Conservation (phyloP, 2,113 vertebrate species). For the Jacana jacana region DNA sequence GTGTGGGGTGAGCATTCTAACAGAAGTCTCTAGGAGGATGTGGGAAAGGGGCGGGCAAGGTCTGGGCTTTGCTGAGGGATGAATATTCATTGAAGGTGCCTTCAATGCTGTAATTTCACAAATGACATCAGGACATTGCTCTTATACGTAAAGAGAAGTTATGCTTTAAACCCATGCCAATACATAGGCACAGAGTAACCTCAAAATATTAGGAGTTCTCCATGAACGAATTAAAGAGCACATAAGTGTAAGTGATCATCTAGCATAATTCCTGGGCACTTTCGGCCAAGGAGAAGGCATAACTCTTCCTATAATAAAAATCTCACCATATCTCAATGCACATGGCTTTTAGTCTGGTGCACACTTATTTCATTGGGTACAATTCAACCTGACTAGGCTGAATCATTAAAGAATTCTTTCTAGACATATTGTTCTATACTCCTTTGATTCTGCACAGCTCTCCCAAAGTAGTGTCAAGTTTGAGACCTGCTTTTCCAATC, state of each 20-base stretch:
- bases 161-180: neutral
- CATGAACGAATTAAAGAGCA: neutral
- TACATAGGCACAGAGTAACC: neutral
- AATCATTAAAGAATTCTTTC: neutral
- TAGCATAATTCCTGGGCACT: neutral
- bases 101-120: neutral
- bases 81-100: neutral
- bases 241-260: neutral
- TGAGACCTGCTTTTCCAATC: neutral
- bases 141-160: neutral
- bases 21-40: neutral
- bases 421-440: neutral
- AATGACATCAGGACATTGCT: neutral
- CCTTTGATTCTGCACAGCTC: neutral
- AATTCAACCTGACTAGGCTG: neutral
- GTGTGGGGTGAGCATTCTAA: neutral
- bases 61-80: neutral
- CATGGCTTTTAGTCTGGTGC: neutral
- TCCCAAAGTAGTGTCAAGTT: neutral
- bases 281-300: neutral
- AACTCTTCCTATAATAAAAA: neutral
- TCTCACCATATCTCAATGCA: neutral
- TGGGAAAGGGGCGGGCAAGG: neutral
- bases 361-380: accelerated
- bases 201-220: neutral